A percentile compares a stretch with the other conserved stretches of the same genome.
Evolutionary conservation across 2,888 invertebrate genomes (phyloP).

Genomic region (Sipha maydis): DNA sequence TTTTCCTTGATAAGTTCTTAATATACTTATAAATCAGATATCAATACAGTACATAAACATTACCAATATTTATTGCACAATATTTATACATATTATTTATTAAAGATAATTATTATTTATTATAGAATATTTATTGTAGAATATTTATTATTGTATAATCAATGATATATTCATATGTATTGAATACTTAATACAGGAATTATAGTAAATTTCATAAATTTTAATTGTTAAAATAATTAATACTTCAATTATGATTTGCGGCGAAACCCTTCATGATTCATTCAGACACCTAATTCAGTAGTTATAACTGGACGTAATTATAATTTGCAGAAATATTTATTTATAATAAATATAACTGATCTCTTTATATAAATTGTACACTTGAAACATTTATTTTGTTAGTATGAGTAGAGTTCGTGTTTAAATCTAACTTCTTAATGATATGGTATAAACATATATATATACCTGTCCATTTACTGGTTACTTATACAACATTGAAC

Average conservation of each 20-base stretch:
- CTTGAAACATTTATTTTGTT: neutral
- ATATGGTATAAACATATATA: neutral
- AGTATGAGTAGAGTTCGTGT: neutral
- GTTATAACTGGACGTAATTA: neutral
- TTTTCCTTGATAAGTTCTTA: neutral
- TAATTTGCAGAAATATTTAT: slow-evolving; percentile 12
- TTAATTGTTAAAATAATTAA: neutral
- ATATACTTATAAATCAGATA: neutral
- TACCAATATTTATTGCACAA: neutral
- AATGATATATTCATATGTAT: too few relatives aligned
- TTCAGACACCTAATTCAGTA: neutral
- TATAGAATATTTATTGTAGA: too few relatives aligned
- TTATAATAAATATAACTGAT: slow-evolving; percentile 24
- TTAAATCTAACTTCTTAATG: slow-evolving; percentile 7
- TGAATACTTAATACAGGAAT: too few relatives aligned
- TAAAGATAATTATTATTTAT: neutral
- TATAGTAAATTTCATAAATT: too few relatives aligned
- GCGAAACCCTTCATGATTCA: neutral
- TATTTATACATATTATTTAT: too few relatives aligned
- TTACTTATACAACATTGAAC: neutral
- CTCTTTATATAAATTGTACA: neutral
- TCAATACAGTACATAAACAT: neutral
- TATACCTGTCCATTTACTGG: neutral
- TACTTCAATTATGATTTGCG: neutral
- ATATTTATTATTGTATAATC: too few relatives aligned